These are phyloP conservation scores for Danio aesculapii DNA, from an alignment of 2,797 vertebrate genomes.

Conservation along the genomic window DNA sequence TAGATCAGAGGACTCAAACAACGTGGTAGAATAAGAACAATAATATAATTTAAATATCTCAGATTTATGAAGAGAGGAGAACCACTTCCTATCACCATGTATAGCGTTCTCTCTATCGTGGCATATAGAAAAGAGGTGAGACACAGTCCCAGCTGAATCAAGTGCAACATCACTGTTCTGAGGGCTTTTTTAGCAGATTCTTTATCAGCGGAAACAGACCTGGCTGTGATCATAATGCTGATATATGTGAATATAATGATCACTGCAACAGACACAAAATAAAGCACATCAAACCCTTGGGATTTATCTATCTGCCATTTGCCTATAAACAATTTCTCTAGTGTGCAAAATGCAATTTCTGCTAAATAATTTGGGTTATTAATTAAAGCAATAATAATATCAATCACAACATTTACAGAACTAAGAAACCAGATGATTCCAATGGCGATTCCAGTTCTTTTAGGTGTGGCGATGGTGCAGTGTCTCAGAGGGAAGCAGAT, in stretches of 20 bases:
- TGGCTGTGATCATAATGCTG: conserved; percentile 57
- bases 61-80: conserved; percentile 4
- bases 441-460: conserved; percentile 39
- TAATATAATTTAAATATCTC: conserved; percentile 12
- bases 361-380: conserved; percentile 33
- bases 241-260: conserved; percentile 61
- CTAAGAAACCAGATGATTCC: conserved; percentile 49
- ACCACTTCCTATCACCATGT: not conserved
- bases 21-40: conserved; percentile 15
- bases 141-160: conserved; percentile 54
- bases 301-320: conserved; percentile 47
- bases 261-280: conserved; percentile 50
- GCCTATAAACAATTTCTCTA: conserved; percentile 39
- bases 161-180: not conserved
- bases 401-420: conserved; percentile 42
- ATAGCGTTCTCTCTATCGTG: not conserved
- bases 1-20: conserved; percentile 27
- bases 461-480: conserved; percentile 40
- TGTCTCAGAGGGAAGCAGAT: conserved; percentile 72
- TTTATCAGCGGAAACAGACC: conserved; percentile 54
- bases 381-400: conserved; percentile 32
- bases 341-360: conserved; percentile 37
- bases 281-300: conserved; percentile 47
- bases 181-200: conserved; percentile 48
- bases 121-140: conserved; percentile 54